phyloP scores from a whole-genome alignment of 2,797 vertebrate genomes.

The Gymnothorax reevesii region DNA sequence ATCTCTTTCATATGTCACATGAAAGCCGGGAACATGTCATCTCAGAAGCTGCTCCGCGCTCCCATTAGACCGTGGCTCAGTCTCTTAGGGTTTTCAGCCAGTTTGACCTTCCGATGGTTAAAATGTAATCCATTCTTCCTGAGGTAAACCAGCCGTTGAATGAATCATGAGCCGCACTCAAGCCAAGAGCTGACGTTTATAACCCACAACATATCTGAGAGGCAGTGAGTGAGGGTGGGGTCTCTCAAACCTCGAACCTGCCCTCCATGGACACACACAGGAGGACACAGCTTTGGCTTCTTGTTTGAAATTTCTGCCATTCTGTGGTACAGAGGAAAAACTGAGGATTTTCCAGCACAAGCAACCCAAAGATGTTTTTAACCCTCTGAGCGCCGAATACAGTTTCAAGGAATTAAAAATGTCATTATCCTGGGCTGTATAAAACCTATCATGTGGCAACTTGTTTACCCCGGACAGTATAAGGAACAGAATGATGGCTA shows the following conservation, averaged over 20 bases:
- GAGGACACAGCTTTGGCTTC: neutral
- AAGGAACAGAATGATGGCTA: neutral
- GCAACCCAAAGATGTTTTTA: neutral
- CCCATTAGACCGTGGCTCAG: neutral
- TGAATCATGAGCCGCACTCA: neutral
- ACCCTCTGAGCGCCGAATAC: no score
- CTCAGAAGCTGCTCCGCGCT: neutral
- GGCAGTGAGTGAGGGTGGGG: neutral
- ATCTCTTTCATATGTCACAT: neutral
- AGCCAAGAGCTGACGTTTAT: neutral
- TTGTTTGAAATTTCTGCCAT: neutral
- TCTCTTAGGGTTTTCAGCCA: neutral
- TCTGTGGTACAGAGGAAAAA: neutral
- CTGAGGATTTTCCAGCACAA: neutral
- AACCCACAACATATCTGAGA: neutral
- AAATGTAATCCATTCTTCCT: conserved; percentile 1
- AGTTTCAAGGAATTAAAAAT: no score
- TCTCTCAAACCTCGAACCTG: neutral
- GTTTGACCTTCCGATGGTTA: neutral
- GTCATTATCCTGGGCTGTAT: no score
- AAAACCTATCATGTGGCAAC: no score
- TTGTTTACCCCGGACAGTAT: no score
- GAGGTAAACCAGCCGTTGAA: conserved; percentile 7
- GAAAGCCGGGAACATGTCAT: neutral
- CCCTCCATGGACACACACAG: neutral